Evolutionary conservation across 2,888 invertebrate species (phyloP).

Genomic region (Beris chalybata): DNA sequence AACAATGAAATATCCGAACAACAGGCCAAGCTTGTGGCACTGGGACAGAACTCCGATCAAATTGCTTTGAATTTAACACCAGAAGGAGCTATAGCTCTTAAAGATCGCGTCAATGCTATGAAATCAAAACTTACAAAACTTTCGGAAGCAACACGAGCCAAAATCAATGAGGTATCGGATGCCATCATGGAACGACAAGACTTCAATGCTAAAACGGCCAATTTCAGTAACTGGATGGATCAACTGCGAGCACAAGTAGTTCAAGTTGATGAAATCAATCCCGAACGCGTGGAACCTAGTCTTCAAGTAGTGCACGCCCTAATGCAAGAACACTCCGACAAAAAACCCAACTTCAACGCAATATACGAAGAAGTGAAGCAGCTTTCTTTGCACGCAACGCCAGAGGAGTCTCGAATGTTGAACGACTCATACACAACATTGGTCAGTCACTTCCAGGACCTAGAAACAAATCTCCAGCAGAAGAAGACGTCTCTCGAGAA

Average conservation of each 20-base stretch:
- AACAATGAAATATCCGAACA: constrained; percentile 85
- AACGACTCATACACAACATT: constrained; percentile 76
- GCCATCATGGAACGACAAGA: constrained; percentile 81
- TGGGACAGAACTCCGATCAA: constrained; percentile 79
- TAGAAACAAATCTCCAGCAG: constrained; percentile 72
- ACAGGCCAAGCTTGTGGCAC: constrained; percentile 76
- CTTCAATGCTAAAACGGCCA: constrained; percentile 75
- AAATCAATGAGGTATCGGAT: constrained; percentile 80
- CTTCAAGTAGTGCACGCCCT: constrained; percentile 78
- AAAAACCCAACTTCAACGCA: constrained; percentile 73
- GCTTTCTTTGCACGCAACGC: constrained; percentile 68
- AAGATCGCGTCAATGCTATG: constrained; percentile 71
- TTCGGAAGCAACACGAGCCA: constrained; percentile 73
- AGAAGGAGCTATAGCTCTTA: constrained; percentile 73
- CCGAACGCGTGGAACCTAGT: constrained; percentile 78
- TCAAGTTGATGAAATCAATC: constrained; percentile 77
- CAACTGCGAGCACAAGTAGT: constrained; percentile 70
- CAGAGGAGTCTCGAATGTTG: constrained; percentile 72
- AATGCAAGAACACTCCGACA: constrained; percentile 82
- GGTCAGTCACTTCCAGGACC: constrained; percentile 74
- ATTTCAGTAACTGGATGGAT: constrained; percentile 80
- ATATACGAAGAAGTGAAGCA: constrained; percentile 84
- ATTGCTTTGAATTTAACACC: constrained; percentile 76
- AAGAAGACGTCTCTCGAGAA: constrained; percentile 76
- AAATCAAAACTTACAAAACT: constrained; percentile 74